Evolutionary conservation across 2,797 vertebrate species (phyloP).

Genomic region (Sebastes minor): DNA sequence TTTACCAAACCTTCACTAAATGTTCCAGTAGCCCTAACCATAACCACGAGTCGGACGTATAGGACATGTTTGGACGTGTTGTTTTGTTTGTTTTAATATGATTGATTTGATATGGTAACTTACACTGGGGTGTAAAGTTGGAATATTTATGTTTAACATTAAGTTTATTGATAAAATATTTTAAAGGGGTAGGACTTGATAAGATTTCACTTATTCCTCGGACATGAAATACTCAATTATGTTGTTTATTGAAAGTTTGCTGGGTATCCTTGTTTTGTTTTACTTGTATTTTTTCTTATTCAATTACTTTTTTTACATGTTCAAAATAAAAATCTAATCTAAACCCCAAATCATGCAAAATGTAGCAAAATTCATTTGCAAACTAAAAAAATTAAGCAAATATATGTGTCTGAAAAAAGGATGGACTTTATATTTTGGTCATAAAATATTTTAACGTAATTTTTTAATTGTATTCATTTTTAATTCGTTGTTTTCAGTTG

Average conservation of each 20-base stretch:
- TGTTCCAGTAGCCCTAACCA: not conserved
- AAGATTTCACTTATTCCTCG: not conserved
- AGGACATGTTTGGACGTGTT: not conserved
- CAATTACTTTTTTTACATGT: not conserved
- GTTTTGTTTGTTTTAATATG: not conserved
- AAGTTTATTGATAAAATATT: not conserved
- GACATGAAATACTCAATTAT: not conserved
- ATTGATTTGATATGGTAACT: too few species aligned
- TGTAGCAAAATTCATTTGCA: accelerated
- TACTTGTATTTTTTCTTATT: not conserved
- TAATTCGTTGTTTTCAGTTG: not conserved
- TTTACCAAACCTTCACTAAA: too few species aligned
- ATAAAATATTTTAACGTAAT: too few species aligned
- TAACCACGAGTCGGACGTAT: too few species aligned
- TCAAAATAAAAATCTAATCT: not conserved
- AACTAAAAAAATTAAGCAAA: not conserved
- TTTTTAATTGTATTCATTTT: not conserved
- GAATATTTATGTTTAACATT: not conserved
- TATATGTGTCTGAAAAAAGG: not conserved
- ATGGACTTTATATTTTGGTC: not conserved
- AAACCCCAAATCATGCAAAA: not conserved
- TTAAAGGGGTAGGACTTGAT: not conserved
- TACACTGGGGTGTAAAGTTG: too few species aligned
- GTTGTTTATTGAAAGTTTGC: not conserved
- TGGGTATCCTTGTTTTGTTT: not conserved